Conservation (phyloP, 2,888 invertebrate genomes). For the Alsophila aescularia region DNA sequence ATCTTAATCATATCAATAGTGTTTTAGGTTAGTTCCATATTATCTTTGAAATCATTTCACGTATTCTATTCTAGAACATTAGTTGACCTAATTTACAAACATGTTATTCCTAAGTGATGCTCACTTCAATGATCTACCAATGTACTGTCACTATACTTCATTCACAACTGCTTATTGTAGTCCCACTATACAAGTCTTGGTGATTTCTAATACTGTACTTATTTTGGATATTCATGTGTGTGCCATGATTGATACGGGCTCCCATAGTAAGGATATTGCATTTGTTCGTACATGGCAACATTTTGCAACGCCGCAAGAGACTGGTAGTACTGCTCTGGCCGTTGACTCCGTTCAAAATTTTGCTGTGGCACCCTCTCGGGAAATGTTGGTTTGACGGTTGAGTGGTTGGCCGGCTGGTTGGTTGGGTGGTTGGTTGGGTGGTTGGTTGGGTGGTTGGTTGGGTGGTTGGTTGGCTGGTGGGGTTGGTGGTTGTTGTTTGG, state of each 20-base stretch:
- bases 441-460: no score
- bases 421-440: no score
- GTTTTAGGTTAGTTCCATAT: background rate
- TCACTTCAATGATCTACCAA: background rate
- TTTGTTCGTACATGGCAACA: conserved; percentile 51
- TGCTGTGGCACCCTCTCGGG: conserved; percentile 12
- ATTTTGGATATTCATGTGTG: conserved; percentile 61
- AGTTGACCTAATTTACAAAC: no score
- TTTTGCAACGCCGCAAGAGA: conserved; percentile 25
- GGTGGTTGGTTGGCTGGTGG: no score
- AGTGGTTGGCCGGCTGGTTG: no score
- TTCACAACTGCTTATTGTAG: background rate
- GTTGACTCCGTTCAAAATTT: conserved; percentile 45
- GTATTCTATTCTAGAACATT: no score
- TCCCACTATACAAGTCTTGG: background rate
- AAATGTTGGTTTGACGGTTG: no score
- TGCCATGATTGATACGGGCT: conserved; percentile 71
- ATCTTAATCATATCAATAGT: no score
- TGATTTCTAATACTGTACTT: conserved; percentile 43
- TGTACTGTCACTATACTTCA: background rate
- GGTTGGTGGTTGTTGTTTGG: conserved; percentile 23
- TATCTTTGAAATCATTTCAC: no score
- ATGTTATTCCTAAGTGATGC: background rate
- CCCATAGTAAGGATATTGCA: conserved; percentile 61
- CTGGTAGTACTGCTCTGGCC: conserved; percentile 54